Evolutionary conservation across 2,797 vertebrate genomes (phyloP).

Genomic region (Scarus forsteni): DNA sequence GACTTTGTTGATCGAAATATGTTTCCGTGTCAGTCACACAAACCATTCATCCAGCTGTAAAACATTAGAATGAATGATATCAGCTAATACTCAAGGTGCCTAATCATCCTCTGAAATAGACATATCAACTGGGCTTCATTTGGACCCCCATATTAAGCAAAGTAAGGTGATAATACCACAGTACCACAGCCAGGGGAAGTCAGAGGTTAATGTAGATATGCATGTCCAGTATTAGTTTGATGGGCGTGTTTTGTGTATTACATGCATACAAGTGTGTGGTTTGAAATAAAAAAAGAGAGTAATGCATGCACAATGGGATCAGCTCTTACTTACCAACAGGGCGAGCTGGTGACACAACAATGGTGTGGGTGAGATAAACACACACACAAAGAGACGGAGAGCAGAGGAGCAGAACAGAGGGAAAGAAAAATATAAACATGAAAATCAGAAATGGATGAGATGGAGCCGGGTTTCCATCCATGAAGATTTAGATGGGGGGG

Average conservation of each 20-base stretch:
- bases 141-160: conserved; percentile 32
- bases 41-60: conserved; percentile 57
- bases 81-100: conserved; percentile 20
- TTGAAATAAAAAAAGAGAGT: conserved; percentile 57
- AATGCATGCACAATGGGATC: conserved; percentile 77
- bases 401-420: conserved; percentile 83
- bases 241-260: conserved; percentile 64
- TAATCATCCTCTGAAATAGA: conserved; percentile 13
- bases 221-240: conserved; percentile 59
- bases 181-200: conserved; percentile 31
- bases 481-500: conserved; percentile 66
- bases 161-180: conserved; percentile 32
- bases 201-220: conserved; percentile 52
- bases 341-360: conserved; percentile 97
- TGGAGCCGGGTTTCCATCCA: conserved; percentile 85
- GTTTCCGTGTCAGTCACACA: conserved; percentile 37
- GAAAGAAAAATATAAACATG: conserved; percentile 90
- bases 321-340: conserved; percentile 96
- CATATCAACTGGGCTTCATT: conserved; percentile 34
- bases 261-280: conserved; percentile 66
- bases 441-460: conserved; percentile 95
- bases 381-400: conserved; percentile 72
- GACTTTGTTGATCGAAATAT: conserved; percentile 20
- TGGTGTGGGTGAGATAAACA: conserved; percentile 91
- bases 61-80: conserved; percentile 52